phyloP scores from a whole-genome alignment of 35 echinoderm and acorn worm species.

The Lytechinus variegatus region DNA sequence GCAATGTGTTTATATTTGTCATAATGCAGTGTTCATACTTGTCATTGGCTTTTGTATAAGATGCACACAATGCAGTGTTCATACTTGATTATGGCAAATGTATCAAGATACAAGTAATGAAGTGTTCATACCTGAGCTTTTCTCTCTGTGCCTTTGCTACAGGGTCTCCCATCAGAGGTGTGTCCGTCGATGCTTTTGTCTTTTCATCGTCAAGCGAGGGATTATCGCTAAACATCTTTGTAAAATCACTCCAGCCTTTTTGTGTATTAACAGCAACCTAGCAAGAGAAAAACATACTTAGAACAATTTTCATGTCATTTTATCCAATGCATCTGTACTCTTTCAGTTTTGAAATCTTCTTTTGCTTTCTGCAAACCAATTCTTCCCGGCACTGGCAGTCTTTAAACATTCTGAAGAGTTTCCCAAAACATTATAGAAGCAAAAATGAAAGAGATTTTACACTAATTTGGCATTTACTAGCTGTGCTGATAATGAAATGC shows the following conservation, averaged over 20 bases:
- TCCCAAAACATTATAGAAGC: no score
- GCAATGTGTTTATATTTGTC: not conserved
- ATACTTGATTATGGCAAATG: not conserved
- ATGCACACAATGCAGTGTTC: not conserved
- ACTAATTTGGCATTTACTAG: no score
- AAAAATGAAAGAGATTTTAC: no score
- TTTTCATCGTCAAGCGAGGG: conserved; percentile 54
- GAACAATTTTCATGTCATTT: no score
- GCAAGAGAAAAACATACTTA: not conserved
- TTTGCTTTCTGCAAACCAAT: no score
- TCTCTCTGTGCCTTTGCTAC: conserved; percentile 48
- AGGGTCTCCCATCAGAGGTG: conserved; percentile 61
- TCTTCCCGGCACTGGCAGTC: no score
- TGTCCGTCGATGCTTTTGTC: conserved; percentile 40
- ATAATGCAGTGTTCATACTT: not conserved
- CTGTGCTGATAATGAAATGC: no score
- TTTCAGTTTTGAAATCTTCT: no score
- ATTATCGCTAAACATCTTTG: conserved; percentile 70
- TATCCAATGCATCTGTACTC: no score
- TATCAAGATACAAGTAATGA: not conserved
- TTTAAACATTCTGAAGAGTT: no score
- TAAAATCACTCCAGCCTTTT: conserved; percentile 82
- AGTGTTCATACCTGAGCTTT: conserved; percentile 63
- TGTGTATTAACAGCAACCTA: conserved; percentile 69
- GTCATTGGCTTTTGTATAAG: not conserved